Evolutionary conservation across 2,888 invertebrate genomes (phyloP), one percentile per base, ranked within the genome.

Genomic region (Drosophila bunnanda): DNA sequence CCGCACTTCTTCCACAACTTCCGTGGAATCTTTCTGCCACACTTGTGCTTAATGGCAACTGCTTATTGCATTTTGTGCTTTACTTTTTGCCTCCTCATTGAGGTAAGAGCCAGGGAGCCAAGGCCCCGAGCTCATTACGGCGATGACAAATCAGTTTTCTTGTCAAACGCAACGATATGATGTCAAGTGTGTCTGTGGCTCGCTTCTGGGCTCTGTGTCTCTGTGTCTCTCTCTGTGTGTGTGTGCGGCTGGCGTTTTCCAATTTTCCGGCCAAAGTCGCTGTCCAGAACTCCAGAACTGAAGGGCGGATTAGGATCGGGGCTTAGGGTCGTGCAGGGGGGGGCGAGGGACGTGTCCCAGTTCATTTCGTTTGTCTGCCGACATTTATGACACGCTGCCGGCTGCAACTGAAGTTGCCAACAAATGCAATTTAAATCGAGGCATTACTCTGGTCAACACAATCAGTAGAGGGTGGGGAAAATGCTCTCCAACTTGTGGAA

Each of bases 61-160:
- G 89, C 81, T 84, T 81, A 89, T 75, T 78, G 85, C 88, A 89
- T 71, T 87, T 75, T 76, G 62, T 75, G 69, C 75, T 86, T 78
- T 75, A 85, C 88, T 89, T 85, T 89, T 89, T 89, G 82, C 83
- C 78, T 69, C 80, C 82, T 71, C 82, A 70, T 39, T 62, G 72
- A 71, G 80, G 55, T 61, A 54, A 53, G 59, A 22, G 48, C 36
- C 3, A 32, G 25, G 59, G 50, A 69, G 66, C 66, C 75, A 73
- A 69, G 67, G 82, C 88, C 76, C 77, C 75, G 54, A 88, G 85
- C 85, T 89, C 76, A 89, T 89, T 85, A 89, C 83, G 46, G 68
- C 74, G 57, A 89, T 85, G 85, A 85, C 89, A 85, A 85, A 85
- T 85, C 85, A 89, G 89, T 85, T 85, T 85, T 88, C 82, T 68